Base-by-base conservation (phyloP, 2,888 invertebrate genomes). In the Keiferia lycopersicella region DNA sequence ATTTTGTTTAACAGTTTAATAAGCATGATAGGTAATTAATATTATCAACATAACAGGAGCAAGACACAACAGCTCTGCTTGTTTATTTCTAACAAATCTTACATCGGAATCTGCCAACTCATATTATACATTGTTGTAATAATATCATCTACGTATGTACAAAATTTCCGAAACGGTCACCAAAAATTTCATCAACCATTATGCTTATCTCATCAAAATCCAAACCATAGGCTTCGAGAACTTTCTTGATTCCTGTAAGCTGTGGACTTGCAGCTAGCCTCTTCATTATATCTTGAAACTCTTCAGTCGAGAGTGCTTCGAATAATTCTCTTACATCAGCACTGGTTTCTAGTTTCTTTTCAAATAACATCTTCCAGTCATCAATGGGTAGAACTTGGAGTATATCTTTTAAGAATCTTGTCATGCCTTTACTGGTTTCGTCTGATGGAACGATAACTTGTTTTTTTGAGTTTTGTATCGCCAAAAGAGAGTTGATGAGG, bases 241-340 rank as follows among this genome's bases (percentile, higher is more conserved):
- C 71, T 3, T 66, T 65, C 62, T 75, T 80, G 34, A 80, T 68
- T 66, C 78, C 74, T 30, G 66, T 65, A 60, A 81, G 76, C 66
- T 78, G 78, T 0, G 77, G 75, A 64, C 77, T 79, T 20, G 71
- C 64, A 2, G 71, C 68, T 73, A 82, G 71, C 64, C 72, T 77
- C 60, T 71, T 73, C 66, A 81, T 61, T 61, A 82, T 81, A 26
- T 72, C 73, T 65, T 75, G 66, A 65, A 82, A 81, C 67, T 81
- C 79, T 58, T 75, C 69, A 0, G 80, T 78, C 62, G 74, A 77
- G 12, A 82, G 69, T 2, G 69, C 75, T 67, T 74, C 73, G 34
- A 79, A 73, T 38, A 82, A 63, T 60, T 78, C 65, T 12, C 71
- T 72, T 53, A 81, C 65, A 66, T 79, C 78, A 16, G 73, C 71